Evolutionary conservation across 2,888 invertebrate species (phyloP), one percentile per base, ranked within the genome.

Genomic region (Scelioninae gen. 1): DNA sequence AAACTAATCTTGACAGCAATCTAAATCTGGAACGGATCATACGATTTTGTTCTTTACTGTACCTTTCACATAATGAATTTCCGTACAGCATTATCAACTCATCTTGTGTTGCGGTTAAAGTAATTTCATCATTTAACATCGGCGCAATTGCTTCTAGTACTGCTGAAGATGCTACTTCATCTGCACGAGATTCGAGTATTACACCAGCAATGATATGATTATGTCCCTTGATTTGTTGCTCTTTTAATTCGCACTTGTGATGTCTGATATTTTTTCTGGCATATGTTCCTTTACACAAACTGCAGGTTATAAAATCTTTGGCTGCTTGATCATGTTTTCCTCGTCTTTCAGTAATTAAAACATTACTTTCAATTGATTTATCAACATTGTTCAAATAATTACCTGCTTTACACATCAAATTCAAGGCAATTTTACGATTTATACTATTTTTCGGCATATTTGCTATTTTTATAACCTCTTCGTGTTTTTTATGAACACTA

Each of bases 331-430:
- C 43, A 43, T 47, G 13, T 6, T 13, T 5, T 15, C 4, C 9
- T 4, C 13, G 47, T 15, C 47, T 13, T 9, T 47, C 47, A 9
- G 15, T 13, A 5, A 47, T 15, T 15, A 47, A 9, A 47, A 13
- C 15, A 5, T 47, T 3, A 10, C 15, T 15, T 15, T 47, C 5
- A 5, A 47, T 9, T 15, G 3, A 5, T 9, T 47, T 47, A 15
- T 47, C 47, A 15, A 47, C 47, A 15, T 32, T 55, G 13, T 55
- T 55, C 4, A 55, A 8, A 29, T 15, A 55, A 55, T 55, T 55
- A 3, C 55, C 55, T 6, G 32, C 34, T 55, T 34, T 34, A 15
- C 34, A 2, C 34, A 55, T 5, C 9, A 55, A 55, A 34, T 55
- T 55, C 9, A 55, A 15, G 15, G 15, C 15, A 4, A 11, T 10